Evolutionary conservation across 2,888 invertebrate species (phyloP).

Genomic region (Netelia virgata): DNA sequence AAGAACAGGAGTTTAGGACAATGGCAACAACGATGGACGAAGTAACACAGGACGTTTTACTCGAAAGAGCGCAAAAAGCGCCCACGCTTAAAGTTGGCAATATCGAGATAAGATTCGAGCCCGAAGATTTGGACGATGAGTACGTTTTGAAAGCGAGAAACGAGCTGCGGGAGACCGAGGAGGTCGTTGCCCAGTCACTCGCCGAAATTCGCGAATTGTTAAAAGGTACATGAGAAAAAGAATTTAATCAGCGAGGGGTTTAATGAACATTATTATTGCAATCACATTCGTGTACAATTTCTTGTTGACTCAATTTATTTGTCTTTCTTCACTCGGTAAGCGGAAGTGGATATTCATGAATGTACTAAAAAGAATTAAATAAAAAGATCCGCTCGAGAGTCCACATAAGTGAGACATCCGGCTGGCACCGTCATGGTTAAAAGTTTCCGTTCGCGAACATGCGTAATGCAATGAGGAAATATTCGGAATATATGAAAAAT

Average conservation of each 20-base stretch:
- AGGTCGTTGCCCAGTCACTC: conserved; percentile 87
- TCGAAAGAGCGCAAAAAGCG: conserved; percentile 74
- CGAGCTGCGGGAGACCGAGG: conserved; percentile 91
- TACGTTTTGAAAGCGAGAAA: conserved; percentile 88
- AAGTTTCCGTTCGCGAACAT: not conserved
- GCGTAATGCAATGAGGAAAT: not conserved
- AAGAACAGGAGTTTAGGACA: conserved; percentile 85
- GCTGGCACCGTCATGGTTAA: not conserved
- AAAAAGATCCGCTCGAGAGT: not conserved
- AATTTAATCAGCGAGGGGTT: not conserved
- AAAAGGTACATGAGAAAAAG: conserved; percentile 84
- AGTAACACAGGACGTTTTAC: conserved; percentile 61
- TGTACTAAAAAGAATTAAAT: not conserved
- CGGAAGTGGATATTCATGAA: not conserved
- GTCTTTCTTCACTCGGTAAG: not conserved
- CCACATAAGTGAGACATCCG: not conserved
- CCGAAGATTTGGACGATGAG: conserved; percentile 87
- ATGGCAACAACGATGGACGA: conserved; percentile 28
- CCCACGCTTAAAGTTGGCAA: conserved; percentile 86
- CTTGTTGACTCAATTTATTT: not conserved
- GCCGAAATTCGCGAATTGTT: conserved; percentile 87
- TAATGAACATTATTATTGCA: not conserved
- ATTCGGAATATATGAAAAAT: not conserved
- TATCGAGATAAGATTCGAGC: conserved; percentile 88
- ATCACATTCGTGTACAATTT: not conserved